Base-by-base conservation (phyloP, 2,888 invertebrate genomes). In the Rhyacophila evoluta region DNA sequence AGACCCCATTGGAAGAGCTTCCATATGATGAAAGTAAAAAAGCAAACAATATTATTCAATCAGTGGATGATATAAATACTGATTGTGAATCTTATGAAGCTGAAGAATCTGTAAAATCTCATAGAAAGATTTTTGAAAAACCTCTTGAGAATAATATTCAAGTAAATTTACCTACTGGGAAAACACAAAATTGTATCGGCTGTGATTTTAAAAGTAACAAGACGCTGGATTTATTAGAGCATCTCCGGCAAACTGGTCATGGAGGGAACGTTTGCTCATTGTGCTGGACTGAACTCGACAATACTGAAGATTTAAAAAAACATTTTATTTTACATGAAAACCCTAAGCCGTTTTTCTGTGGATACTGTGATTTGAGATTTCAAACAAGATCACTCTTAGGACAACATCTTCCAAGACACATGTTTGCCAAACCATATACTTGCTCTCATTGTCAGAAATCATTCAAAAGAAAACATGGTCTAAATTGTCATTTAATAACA, bases 381-480 rank as follows among this genome's bases (percentile, higher is more conserved):
- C 87, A 87, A 75, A 89, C 89, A 0, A 86, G 88, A 55, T 88
- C 89, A 1, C 87, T 88, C 25, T 83, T 91, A 1, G 85, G 86
- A 36, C 84, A 89, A 8, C 91, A 91, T 83, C 84, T 88, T 11
- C 91, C 91, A 1, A 90, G 90, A 80, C 91, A 91, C 82, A 89
- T 89, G 1, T 86, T 86, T 1, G 88, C 88, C 76, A 90, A 90
- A 12, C 91, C 91, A 0, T 91, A 88, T 83, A 85, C 87, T 0
- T 91, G 91, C 81, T 85, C 86, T 1, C 86, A 88, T 38, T 91
- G 91, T 83, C 85, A 86, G 11, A 87, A 88, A 79, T 89, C 89
- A 0, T 91, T 91, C 84, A 91, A 91, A 82, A 91, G 91, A 91
- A 91, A 91, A 74, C 91, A 91, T 83, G 90, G 91, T 0, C 85